A percentile compares a stretch with the other conserved stretches of the same genome.
Evolutionary conservation across 1,140 invertebrate species (phyloP).

Genomic region (Drosophila triauraria): DNA sequence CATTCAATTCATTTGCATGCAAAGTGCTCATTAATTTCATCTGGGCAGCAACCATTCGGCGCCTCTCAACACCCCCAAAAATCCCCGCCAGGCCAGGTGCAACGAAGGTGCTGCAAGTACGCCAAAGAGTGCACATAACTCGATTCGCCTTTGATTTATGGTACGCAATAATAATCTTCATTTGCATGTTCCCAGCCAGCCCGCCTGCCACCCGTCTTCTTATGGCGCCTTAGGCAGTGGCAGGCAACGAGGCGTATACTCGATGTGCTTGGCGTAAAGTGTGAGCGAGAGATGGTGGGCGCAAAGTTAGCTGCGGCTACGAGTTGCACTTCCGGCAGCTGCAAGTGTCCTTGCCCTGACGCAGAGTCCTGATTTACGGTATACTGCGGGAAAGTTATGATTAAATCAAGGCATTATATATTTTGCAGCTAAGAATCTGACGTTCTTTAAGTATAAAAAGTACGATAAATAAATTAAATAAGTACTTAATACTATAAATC

Average conservation of each 20-base stretch:
- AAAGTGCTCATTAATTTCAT: conserved; percentile 72
- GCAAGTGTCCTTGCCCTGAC: conserved; percentile 52
- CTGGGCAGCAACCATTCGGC: conserved; percentile 21
- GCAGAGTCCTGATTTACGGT: conserved; percentile 17
- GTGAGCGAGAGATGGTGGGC: not conserved
- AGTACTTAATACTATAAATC: no score
- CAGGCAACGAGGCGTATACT: conserved; percentile 61
- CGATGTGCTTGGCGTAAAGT: conserved; percentile 25
- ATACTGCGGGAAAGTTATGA: not conserved
- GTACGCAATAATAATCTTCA: conserved; percentile 78
- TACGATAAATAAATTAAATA: no score
- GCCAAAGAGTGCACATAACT: conserved; percentile 71
- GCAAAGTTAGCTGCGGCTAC: conserved; percentile 35
- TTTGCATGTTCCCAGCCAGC: conserved; percentile 62
- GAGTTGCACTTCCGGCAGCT: conserved; percentile 70
- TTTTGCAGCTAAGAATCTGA: no score
- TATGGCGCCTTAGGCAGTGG: conserved; percentile 18
- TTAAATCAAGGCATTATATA: not conserved
- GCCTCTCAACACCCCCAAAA: conserved; percentile 4
- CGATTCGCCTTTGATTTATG: conserved; percentile 77
- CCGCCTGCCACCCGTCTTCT: not conserved
- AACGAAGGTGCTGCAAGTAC: conserved; percentile 60
- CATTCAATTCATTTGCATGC: conserved; percentile 61
- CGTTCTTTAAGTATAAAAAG: no score
- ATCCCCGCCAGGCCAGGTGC: conserved; percentile 21